These are phyloP conservation scores for Cottus gobio DNA, from an alignment of 2,113 vertebrate genomes.

Conservation along the genomic window DNA sequence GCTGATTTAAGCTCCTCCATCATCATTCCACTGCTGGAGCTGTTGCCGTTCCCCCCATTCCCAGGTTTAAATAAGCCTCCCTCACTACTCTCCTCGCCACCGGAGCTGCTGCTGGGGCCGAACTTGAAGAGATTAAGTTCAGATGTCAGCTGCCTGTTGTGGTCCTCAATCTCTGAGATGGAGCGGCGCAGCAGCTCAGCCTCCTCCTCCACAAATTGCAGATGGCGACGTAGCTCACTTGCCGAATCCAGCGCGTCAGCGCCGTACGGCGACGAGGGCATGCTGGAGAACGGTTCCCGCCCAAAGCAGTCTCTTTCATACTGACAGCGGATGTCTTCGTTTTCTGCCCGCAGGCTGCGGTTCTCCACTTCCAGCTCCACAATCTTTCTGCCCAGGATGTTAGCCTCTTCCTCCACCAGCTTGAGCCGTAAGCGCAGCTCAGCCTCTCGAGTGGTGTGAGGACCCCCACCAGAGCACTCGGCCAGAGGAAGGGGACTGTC, in stretches of 20 bases:
- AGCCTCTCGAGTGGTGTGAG: slow-evolving; percentile 94
- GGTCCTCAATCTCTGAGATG: slow-evolving; percentile 96
- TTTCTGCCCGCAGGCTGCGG: slow-evolving; percentile 94
- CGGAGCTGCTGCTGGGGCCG: slow-evolving; percentile 79
- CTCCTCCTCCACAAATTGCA: slow-evolving; percentile 98
- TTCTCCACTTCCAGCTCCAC: slow-evolving; percentile 99
- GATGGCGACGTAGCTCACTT: slow-evolving; percentile 90
- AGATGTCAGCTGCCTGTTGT: slow-evolving; percentile 92
- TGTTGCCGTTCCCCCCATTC: slow-evolving; percentile 52
- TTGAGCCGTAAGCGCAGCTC: slow-evolving; percentile 95
- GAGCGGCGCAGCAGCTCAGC: slow-evolving; percentile 94
- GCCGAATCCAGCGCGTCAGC: slow-evolving; percentile 91
- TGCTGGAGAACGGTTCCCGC: slow-evolving; percentile 90
- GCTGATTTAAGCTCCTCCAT: slow-evolving; percentile 95
- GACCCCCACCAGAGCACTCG: slow-evolving; percentile 90
- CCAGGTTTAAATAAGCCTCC: slow-evolving; percentile 64
- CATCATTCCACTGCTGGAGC: slow-evolving; percentile 62
- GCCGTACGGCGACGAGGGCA: slow-evolving; percentile 92
- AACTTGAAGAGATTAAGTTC: slow-evolving; percentile 97
- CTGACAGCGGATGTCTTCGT: slow-evolving; percentile 94
- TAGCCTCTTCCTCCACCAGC: slow-evolving; percentile 97
- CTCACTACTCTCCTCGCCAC: slow-evolving; percentile 73
- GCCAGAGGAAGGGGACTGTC: slow-evolving; percentile 91
- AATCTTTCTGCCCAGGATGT: slow-evolving; percentile 96
- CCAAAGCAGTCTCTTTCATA: slow-evolving; percentile 91